Percentiles rank a stretch among this genome's conserved stretches.
phyloP scores from a whole-genome alignment of 2,888 invertebrate species.

The Pyrochroa serraticornis region DNA sequence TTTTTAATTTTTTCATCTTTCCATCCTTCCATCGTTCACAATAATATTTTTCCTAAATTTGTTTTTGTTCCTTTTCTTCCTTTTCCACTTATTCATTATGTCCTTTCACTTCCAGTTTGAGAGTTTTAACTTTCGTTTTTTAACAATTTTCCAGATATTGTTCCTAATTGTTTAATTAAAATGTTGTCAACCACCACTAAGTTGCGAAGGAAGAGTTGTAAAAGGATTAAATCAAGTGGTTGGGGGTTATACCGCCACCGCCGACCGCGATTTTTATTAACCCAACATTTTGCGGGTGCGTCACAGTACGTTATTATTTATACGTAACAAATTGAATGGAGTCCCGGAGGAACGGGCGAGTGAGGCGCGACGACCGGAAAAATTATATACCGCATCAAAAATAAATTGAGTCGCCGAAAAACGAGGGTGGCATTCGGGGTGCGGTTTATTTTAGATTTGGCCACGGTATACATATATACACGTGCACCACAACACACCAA shows the following conservation, averaged over 20 bases:
- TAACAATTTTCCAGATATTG: too few species aligned
- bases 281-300: constrained; percentile 33
- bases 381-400: constrained; percentile 55
- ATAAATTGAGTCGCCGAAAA: constrained; percentile 49
- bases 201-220: too few species aligned
- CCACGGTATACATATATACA: constrained; percentile 20
- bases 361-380: constrained; percentile 50
- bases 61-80: too few species aligned
- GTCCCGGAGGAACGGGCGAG: constrained; percentile 39
- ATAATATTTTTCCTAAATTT: too few species aligned
- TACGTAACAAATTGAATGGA: constrained; percentile 48
- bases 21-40: too few species aligned
- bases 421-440: constrained; percentile 20
- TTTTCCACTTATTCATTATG: too few species aligned
- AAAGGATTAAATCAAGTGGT: constrained; percentile 16
- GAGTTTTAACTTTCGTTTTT: too few species aligned
- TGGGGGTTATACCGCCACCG: constrained; percentile 1
- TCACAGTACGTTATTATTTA: constrained; percentile 46
- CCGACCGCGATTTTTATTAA: constrained; percentile 27
- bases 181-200: too few species aligned
- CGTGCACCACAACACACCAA: constrained; percentile 29
- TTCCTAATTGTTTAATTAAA: too few species aligned
- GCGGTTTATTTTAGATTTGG: constrained; percentile 41
- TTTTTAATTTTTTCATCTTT: too few species aligned
- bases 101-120: too few species aligned